Evolutionary conservation across 2,797 vertebrate genomes (phyloP).

Genomic region (Argya squamiceps): DNA sequence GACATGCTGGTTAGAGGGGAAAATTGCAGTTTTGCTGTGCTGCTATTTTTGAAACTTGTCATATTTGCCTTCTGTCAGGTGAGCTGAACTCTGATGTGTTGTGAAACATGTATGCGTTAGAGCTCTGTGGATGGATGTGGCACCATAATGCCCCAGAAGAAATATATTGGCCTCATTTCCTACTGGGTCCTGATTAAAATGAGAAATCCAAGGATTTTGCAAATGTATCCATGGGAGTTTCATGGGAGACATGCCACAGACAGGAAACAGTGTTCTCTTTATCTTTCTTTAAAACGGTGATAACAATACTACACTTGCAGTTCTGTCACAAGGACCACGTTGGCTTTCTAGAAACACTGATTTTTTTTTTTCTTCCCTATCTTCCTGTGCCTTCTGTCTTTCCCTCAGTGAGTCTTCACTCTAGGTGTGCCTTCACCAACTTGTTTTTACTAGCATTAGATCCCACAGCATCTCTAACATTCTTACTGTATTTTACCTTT

Average conservation of each 20-base stretch:
- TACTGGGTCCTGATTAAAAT: neutral
- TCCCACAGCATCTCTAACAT: neutral
- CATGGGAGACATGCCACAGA: neutral
- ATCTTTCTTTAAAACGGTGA: neutral
- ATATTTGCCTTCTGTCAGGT: conserved; percentile 31
- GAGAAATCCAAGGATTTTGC: neutral
- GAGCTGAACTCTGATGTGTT: conserved; percentile 8
- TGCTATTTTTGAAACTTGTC: conserved; percentile 61
- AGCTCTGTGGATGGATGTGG: neutral
- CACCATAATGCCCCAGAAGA: neutral
- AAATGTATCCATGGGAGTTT: neutral
- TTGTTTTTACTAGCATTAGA: neutral
- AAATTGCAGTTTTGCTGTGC: conserved; percentile 52
- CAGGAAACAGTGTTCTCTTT: neutral
- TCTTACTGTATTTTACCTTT: neutral
- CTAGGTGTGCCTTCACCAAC: neutral
- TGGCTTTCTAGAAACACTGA: neutral
- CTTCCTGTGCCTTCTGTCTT: neutral
- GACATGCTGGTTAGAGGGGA: conserved; percentile 38
- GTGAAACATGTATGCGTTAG: neutral
- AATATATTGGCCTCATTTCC: neutral
- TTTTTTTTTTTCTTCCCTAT: neutral
- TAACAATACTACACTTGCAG: neutral
- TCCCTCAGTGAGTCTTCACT: neutral
- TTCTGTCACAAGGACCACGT: neutral